Evolutionary conservation across 2,113 vertebrate species (phyloP).

Genomic region (Myrmecobius fasciatus): DNA sequence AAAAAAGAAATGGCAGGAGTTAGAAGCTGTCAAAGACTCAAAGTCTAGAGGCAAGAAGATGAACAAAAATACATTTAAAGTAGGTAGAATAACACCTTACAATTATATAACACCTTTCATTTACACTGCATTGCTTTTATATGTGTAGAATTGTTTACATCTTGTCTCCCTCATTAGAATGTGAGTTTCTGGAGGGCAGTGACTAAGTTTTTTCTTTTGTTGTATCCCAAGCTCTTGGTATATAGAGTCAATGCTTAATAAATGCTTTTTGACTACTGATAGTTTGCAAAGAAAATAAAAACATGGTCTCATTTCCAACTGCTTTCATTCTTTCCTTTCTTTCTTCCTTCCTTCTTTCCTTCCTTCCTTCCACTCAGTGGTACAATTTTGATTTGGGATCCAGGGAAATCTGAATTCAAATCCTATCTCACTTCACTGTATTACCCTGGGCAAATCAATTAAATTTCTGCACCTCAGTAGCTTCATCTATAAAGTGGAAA

Average conservation of each 20-base stretch:
- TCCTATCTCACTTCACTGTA: neutral
- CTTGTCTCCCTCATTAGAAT: neutral
- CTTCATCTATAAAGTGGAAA: neutral
- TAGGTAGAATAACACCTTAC: neutral
- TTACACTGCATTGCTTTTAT: neutral
- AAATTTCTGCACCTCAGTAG: neutral
- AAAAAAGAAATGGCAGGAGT: neutral
- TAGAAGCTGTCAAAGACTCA: neutral
- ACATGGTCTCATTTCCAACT: neutral
- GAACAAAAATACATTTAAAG: neutral
- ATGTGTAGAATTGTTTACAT: neutral
- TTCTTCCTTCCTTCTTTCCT: neutral
- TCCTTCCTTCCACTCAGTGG: neutral
- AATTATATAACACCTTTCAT: neutral
- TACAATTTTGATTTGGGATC: neutral
- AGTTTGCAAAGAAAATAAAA: neutral
- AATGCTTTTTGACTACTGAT: neutral
- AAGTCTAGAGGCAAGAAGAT: neutral
- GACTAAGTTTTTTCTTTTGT: neutral
- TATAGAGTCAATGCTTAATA: neutral
- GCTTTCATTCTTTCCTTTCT: neutral
- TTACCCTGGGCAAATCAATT: neutral
- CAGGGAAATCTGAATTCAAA: neutral
- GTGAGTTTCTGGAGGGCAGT: neutral
- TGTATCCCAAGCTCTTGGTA: neutral